Percentiles rank a stretch among this genome's conserved stretches.
Conservation (phyloP, 2,797 vertebrate genomes). For the Cuniculus paca region DNA sequence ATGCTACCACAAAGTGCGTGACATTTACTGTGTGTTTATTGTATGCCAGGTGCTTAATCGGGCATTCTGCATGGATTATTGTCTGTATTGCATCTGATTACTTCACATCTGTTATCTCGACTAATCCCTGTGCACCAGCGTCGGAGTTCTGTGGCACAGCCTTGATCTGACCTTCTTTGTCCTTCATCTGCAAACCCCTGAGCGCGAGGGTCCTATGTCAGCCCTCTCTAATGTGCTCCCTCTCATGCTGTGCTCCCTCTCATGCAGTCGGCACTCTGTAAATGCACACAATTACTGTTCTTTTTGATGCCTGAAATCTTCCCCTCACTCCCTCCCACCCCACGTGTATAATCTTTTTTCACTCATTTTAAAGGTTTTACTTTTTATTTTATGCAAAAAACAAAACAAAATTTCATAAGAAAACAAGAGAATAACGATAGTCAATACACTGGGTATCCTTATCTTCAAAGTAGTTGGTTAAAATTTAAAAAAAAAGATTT, state of each 20-base stretch:
- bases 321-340: background rate
- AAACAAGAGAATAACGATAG: background rate
- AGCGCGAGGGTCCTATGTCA: background rate
- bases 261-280: background rate
- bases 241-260: fast-evolving
- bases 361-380: background rate
- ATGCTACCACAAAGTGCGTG: background rate
- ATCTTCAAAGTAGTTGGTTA: background rate
- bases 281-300: background rate
- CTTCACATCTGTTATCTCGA: background rate
- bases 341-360: background rate
- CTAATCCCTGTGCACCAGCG: background rate
- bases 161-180: background rate
- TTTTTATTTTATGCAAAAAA: background rate
- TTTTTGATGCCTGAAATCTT: background rate
- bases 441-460: background rate
- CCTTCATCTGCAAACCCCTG: background rate
- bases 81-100: background rate
- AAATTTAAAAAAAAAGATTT: background rate
- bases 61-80: background rate
- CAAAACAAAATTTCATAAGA: background rate
- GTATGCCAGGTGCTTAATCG: background rate
- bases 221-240: background rate
- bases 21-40: background rate
- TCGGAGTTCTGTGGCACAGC: background rate